Conservation (phyloP, 2,797 vertebrate species). For the Xiphophorus birchmanni region DNA sequence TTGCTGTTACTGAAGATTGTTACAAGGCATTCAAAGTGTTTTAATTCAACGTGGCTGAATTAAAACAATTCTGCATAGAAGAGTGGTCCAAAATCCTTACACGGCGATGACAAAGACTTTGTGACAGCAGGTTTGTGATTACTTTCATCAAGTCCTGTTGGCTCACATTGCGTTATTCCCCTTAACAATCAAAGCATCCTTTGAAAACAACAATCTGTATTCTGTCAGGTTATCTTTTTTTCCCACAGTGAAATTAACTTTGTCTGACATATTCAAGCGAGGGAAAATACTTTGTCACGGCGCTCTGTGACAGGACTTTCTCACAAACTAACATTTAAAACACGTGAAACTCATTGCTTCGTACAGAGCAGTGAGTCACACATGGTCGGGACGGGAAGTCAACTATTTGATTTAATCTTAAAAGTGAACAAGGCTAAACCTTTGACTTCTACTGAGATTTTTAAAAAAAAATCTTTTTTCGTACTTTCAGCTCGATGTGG, state of each 20-base stretch:
- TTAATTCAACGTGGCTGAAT: background rate
- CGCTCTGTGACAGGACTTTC: background rate
- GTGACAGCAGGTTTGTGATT: background rate
- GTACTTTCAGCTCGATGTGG: conserved; percentile 5
- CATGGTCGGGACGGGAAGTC: background rate
- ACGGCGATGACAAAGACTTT: background rate
- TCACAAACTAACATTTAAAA: background rate
- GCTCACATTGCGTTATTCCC: background rate
- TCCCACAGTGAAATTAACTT: background rate
- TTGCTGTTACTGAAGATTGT: too few species aligned
- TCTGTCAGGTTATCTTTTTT: background rate
- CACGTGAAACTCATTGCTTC: background rate
- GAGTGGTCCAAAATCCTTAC: background rate
- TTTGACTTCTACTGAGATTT: conserved; percentile 25
- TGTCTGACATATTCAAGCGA: background rate
- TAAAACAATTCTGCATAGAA: background rate
- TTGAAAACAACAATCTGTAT: background rate
- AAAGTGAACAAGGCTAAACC: conserved; percentile 9
- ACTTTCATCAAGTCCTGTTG: background rate
- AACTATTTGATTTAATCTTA: background rate
- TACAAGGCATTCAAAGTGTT: too few species aligned
- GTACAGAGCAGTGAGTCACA: background rate
- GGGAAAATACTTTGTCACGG: too few species aligned
- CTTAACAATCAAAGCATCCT: background rate
- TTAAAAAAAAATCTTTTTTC: background rate